Conservation (phyloP, 2,113 vertebrate species). For the Onychostoma macrolepis region DNA sequence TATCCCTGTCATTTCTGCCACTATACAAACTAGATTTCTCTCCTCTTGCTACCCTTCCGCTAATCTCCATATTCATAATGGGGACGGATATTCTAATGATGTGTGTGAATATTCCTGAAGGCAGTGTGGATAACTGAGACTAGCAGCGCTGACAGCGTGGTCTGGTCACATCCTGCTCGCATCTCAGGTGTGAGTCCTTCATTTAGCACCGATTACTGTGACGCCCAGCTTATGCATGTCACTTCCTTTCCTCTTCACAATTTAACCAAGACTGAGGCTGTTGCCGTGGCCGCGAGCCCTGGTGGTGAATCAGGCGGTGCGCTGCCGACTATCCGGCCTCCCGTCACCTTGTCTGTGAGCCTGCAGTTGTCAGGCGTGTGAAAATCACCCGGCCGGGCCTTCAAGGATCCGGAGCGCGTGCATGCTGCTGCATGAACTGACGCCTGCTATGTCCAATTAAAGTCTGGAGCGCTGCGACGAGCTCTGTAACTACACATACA, state of each 20-base stretch:
- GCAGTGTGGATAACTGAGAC: constrained; percentile 70
- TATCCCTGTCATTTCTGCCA: constrained; percentile 57
- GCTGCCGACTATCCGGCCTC: constrained; percentile 60
- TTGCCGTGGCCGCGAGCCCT: constrained; percentile 67
- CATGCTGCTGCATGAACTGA: constrained; percentile 65
- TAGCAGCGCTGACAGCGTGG: constrained; percentile 75
- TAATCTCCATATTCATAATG: constrained; percentile 64
- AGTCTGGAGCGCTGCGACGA: constrained; percentile 68
- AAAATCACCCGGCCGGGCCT: constrained; percentile 69
- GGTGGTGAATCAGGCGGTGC: constrained; percentile 73
- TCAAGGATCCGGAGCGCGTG: constrained; percentile 62
- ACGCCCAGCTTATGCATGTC: constrained; percentile 81
- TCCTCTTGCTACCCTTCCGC: constrained; percentile 49
- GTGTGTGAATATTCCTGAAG: constrained; percentile 79
- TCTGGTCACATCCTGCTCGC: constrained; percentile 72
- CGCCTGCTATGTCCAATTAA: constrained; percentile 78
- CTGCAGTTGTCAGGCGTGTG: constrained; percentile 77
- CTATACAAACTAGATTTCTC: constrained; percentile 58
- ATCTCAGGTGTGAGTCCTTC: constrained; percentile 80
- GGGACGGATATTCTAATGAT: constrained; percentile 80
- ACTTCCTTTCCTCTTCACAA: constrained; percentile 84
- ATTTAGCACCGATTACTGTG: constrained; percentile 84
- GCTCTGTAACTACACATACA: constrained; percentile 60
- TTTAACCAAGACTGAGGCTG: constrained; percentile 68
- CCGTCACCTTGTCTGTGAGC: constrained; percentile 74